Evolutionary conservation across 1,140 invertebrate genomes (phyloP).

Genomic region (Microplitis demolitor): DNA sequence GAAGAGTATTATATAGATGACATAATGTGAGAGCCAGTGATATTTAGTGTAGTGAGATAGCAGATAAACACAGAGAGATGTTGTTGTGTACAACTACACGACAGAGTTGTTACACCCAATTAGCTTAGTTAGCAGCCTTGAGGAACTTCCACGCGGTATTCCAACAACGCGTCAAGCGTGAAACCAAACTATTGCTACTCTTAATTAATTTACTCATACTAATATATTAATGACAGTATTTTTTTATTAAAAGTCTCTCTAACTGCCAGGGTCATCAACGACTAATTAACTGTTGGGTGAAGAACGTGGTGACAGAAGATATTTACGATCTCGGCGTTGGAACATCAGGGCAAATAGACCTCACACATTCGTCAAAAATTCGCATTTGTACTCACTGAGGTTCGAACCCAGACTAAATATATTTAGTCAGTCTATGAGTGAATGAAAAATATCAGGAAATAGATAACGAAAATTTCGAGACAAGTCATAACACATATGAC

Average conservation of each 20-base stretch:
- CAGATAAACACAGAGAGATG: background rate
- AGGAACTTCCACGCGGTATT: slow-evolving; percentile 28
- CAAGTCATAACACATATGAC: background rate
- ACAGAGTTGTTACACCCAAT: slow-evolving; percentile 48
- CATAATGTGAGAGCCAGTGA: background rate
- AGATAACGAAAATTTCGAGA: too few relatives aligned
- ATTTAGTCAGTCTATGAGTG: too few relatives aligned
- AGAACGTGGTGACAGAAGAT: too few relatives aligned
- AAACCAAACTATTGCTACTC: slow-evolving; percentile 17
- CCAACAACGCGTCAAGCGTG: slow-evolving; percentile 17
- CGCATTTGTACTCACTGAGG: too few relatives aligned
- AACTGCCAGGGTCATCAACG: too few relatives aligned
- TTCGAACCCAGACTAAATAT: too few relatives aligned
- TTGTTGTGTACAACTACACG: slow-evolving; percentile 17
- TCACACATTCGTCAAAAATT: too few relatives aligned
- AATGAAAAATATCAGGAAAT: too few relatives aligned
- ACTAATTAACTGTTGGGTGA: too few relatives aligned
- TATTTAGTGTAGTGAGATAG: background rate
- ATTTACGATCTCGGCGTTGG: too few relatives aligned
- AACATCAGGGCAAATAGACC: too few relatives aligned
- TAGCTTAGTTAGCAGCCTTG: slow-evolving; percentile 48
- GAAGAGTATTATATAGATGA: background rate
- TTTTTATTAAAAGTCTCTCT: too few relatives aligned
- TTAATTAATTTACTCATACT: background rate
- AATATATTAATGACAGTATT: background rate